These are phyloP conservation scores for Platycnemis pennipes DNA, from an alignment of 2,888 invertebrate species.

Conservation along the genomic window DNA sequence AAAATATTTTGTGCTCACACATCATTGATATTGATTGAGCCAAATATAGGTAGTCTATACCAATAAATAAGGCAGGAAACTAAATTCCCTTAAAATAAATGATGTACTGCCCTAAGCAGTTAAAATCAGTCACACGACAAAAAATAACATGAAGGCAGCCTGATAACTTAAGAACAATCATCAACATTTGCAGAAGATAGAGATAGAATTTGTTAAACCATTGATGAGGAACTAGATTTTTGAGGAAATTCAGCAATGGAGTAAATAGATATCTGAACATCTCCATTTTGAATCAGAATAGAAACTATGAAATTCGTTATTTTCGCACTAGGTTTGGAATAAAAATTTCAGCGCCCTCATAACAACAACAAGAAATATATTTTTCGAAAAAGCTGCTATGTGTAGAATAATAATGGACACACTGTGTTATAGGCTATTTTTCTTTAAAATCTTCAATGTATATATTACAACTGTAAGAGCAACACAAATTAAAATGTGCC, in stretches of 20 bases:
- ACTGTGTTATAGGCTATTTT: background rate
- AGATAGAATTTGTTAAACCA: background rate
- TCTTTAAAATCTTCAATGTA: background rate
- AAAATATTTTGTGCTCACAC: too few species aligned
- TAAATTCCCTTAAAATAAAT: background rate
- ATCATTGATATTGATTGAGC: background rate
- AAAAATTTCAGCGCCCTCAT: conserved; percentile 49
- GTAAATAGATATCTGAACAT: conserved; percentile 25
- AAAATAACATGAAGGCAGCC: background rate
- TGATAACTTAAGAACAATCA: background rate
- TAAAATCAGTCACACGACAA: too few species aligned
- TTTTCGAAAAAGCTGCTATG: conserved; percentile 11
- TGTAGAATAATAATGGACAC: background rate
- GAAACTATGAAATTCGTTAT: conserved; percentile 16
- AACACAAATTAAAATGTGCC: background rate
- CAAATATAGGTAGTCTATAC: background rate
- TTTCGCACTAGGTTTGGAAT: conserved; percentile 30
- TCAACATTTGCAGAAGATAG: background rate
- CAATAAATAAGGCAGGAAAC: background rate
- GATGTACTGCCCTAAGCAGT: too few species aligned
- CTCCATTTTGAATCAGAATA: conserved; percentile 23
- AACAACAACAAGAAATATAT: conserved; percentile 51
- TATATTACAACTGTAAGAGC: too few species aligned
- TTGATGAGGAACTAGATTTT: background rate
- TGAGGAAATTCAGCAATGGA: background rate